phyloP scores from a whole-genome alignment of 2,797 vertebrate genomes.

The Chloroceryle amazona region DNA sequence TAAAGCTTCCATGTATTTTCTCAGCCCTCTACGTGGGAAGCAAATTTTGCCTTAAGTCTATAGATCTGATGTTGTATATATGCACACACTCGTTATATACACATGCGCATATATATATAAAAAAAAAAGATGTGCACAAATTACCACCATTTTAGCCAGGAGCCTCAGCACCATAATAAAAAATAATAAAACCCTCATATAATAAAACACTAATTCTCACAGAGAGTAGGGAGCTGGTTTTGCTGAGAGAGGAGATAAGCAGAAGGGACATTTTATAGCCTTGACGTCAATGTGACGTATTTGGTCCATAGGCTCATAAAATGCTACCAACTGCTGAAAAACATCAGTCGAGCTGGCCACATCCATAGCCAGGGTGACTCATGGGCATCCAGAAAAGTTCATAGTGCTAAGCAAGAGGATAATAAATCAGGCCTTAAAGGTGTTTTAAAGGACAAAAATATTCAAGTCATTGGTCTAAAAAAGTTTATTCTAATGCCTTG shows the following conservation, averaged over 20 bases:
- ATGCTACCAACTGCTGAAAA: not conserved
- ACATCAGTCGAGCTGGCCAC: not conserved
- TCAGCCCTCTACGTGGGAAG: not conserved
- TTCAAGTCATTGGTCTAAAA: not conserved
- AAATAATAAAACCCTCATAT: not conserved
- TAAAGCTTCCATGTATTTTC: not conserved
- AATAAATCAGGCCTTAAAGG: not conserved
- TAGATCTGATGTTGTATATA: not conserved
- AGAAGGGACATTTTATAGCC: not conserved
- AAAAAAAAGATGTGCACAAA: no score
- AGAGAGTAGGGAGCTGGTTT: not conserved
- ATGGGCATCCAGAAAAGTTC: not conserved
- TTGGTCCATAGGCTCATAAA: not conserved
- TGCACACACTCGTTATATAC: not conserved
- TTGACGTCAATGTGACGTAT: accelerated
- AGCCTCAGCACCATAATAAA: not conserved
- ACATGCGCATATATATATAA: not conserved
- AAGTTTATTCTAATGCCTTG: not conserved
- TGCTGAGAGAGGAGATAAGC: not conserved
- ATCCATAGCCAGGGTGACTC: not conserved
- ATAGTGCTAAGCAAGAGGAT: not conserved
- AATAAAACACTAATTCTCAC: not conserved
- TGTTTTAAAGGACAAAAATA: not conserved
- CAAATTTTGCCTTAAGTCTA: not conserved
- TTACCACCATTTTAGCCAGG: not conserved